These are phyloP conservation scores for Cecropterus lyciades DNA, from an alignment of 1,140 invertebrate species.

Conservation along the genomic window DNA sequence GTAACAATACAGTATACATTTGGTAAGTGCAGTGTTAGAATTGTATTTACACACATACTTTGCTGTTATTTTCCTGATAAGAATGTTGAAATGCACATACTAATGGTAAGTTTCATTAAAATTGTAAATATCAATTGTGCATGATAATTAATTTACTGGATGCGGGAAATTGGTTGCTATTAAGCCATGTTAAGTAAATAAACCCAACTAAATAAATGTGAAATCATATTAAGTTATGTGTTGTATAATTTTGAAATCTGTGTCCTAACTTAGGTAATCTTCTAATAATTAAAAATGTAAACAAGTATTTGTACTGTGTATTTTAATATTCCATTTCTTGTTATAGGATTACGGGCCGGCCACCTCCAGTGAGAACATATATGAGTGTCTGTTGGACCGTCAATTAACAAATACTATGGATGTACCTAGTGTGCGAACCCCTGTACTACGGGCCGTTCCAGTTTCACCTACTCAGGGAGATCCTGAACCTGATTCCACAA, in stretches of 20 bases:
- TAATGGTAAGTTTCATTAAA: too few relatives aligned
- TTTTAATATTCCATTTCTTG: constrained; percentile 42
- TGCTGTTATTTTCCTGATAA: too few relatives aligned
- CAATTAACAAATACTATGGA: constrained; percentile 79
- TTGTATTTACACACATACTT: constrained; percentile 13
- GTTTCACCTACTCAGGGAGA: constrained; percentile 66
- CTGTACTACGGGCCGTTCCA: constrained; percentile 70
- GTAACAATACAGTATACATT: constrained; percentile 19
- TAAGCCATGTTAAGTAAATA: too few relatives aligned
- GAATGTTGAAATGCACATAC: too few relatives aligned
- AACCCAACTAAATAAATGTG: too few relatives aligned
- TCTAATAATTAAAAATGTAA: neutral
- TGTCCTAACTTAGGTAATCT: too few relatives aligned
- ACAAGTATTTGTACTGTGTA: constrained; percentile 4
- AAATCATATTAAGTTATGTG: too few relatives aligned
- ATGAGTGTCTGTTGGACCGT: constrained; percentile 75
- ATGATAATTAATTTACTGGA: too few relatives aligned
- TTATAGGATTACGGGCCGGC: constrained; percentile 81
- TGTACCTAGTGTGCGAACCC: constrained; percentile 71
- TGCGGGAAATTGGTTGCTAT: too few relatives aligned
- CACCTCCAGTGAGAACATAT: constrained; percentile 80
- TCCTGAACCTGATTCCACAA: constrained; percentile 78
- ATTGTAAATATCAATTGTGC: too few relatives aligned
- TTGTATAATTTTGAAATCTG: too few relatives aligned
- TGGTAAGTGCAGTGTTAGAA: constrained; percentile 37